Percentiles rank a stretch among this genome's conserved stretches.
These are phyloP conservation scores for Mythimna ferrago DNA, from an alignment of 2,888 invertebrate genomes.

Conservation along the genomic window DNA sequence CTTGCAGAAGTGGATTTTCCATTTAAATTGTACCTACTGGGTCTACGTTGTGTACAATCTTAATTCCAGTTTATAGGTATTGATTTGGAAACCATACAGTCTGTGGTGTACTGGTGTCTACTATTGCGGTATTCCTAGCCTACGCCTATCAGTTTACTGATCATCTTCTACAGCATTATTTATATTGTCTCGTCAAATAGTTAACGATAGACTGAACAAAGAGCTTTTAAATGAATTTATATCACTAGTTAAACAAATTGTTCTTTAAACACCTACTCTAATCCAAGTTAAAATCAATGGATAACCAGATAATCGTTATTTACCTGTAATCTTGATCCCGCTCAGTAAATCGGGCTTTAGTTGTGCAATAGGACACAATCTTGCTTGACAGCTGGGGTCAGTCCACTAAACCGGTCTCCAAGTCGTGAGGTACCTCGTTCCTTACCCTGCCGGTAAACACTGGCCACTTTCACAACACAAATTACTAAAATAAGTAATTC, in stretches of 20 bases:
- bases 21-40: too few relatives aligned
- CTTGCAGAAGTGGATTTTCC: background rate
- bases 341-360: conserved; percentile 56
- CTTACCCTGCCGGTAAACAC: conserved; percentile 61
- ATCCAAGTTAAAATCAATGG: conserved; percentile 44
- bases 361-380: conserved; percentile 67
- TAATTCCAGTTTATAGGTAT: too few relatives aligned
- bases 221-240: conserved; percentile 25
- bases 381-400: conserved; percentile 65
- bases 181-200: conserved; percentile 13
- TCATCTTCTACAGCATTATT: conserved; percentile 11
- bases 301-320: conserved; percentile 51
- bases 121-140: background rate
- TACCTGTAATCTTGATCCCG: conserved; percentile 53
- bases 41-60: background rate
- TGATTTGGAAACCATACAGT: conserved; percentile 5
- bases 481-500: conserved; percentile 49
- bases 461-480: conserved; percentile 63
- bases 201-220: conserved; percentile 25
- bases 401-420: conserved; percentile 66
- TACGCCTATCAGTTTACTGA: conserved; percentile 1
- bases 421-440: conserved; percentile 53
- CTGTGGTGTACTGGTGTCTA: background rate
- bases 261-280: conserved; percentile 23
- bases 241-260: conserved; percentile 20